Conservation (phyloP, 2,888 invertebrate genomes). For the Cataglyphis rosenhaueri region DNA sequence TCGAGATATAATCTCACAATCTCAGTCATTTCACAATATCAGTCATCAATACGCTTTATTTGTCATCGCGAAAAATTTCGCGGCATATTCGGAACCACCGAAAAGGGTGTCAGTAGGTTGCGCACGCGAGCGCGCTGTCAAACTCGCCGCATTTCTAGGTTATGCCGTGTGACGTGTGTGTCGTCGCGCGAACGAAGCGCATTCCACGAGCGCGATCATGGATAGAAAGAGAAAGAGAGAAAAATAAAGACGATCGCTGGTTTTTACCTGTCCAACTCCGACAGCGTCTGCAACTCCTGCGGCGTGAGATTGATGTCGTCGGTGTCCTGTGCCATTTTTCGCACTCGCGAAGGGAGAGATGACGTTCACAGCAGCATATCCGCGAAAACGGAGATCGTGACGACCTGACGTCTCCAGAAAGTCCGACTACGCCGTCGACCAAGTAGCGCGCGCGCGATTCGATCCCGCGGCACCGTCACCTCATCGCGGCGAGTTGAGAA, state of each 20-base stretch:
- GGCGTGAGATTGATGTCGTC: constrained; percentile 91
- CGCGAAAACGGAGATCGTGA: too few species aligned
- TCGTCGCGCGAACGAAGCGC: constrained; percentile 3
- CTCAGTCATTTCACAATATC: not conserved
- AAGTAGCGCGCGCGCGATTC: constrained; percentile 38
- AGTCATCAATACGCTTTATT: not conserved
- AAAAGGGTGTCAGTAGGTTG: constrained; percentile 83
- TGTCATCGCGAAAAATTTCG: not conserved
- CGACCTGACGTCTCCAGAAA: constrained; percentile 8
- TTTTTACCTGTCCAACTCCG: constrained; percentile 94
- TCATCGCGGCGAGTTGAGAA: constrained; percentile 64
- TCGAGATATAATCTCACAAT: not conserved
- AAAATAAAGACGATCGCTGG: not conserved
- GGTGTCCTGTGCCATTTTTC: constrained; percentile 87
- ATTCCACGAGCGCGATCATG: not conserved
- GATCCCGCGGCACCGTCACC: constrained; percentile 66
- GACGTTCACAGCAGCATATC: not conserved
- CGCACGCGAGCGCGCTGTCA: constrained; percentile 70
- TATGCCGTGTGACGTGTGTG: constrained; percentile 57
- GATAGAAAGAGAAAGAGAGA: not conserved
- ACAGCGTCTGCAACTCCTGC: constrained; percentile 94
- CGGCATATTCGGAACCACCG: constrained; percentile 55
- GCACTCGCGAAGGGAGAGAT: not conserved
- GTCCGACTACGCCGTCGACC: constrained; percentile 5
- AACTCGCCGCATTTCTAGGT: constrained; percentile 69